Conservation (phyloP, 2,888 invertebrate genomes). For the Drosophila vallismaia region DNA sequence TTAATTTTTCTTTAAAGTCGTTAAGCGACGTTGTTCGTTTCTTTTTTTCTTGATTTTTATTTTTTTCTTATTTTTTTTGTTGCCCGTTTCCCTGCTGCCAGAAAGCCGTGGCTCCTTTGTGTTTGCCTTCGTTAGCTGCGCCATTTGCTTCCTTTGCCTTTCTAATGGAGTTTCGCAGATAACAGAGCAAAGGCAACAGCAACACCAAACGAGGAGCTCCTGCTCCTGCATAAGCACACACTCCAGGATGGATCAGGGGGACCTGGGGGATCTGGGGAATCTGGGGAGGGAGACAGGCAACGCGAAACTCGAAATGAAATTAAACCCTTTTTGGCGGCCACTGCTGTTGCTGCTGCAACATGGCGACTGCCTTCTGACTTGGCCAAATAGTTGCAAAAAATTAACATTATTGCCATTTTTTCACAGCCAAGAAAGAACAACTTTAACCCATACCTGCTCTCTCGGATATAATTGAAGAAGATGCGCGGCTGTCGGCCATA, state of each 20-base stretch:
- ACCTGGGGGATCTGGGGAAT: conserved; percentile 26
- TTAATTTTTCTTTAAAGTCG: conserved; percentile 80
- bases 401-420: conserved; percentile 72
- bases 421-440: not conserved
- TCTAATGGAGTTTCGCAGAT: conserved; percentile 80
- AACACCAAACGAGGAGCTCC: conserved; percentile 46
- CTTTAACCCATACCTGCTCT: conserved; percentile 37
- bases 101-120: conserved; percentile 41
- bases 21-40: conserved; percentile 72
- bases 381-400: conserved; percentile 70
- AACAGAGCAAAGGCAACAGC: conserved; percentile 57
- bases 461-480: conserved; percentile 59
- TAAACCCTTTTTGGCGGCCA: conserved; percentile 76
- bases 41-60: conserved; percentile 6
- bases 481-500: conserved; percentile 46
- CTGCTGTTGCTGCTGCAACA: conserved; percentile 27
- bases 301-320: conserved; percentile 67
- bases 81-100: conserved; percentile 48
- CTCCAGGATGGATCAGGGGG: conserved; percentile 68
- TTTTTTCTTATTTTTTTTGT: conserved; percentile 31
- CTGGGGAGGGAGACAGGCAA: not conserved
- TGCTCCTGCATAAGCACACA: conserved; percentile 75
- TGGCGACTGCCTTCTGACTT: conserved; percentile 9
- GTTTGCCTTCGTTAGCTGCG: conserved; percentile 65
- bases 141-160: conserved; percentile 77